Evolutionary conservation across 2,113 vertebrate species (phyloP).

Genomic region (Scolopax mira): DNA sequence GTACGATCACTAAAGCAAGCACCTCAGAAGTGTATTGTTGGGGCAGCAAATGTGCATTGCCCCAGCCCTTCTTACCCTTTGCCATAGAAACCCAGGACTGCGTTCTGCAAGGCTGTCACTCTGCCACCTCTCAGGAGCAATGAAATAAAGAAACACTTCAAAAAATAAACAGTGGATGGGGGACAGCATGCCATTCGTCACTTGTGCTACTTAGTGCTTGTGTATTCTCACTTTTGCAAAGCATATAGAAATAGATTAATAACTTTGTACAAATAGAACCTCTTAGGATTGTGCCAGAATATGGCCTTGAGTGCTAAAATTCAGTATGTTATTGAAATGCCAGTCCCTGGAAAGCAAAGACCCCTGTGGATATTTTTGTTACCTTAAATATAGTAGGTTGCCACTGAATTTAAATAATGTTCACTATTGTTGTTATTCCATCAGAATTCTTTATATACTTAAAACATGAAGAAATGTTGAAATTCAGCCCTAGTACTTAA

Average conservation of each 20-base stretch:
- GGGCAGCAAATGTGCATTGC: neutral
- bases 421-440: neutral
- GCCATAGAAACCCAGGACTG: neutral
- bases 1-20: neutral
- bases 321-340: neutral
- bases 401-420: slow-evolving; percentile 1
- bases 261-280: neutral
- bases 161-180: neutral
- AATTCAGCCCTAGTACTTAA: neutral
- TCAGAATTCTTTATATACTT: neutral
- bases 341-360: neutral
- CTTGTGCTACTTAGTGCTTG: neutral
- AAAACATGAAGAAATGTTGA: neutral
- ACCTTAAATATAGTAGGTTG: neutral
- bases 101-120: neutral
- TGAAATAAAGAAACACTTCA: neutral
- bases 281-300: neutral
- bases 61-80: neutral
- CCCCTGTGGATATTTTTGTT: neutral
- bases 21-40: accelerated
- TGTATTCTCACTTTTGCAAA: neutral
- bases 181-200: neutral
- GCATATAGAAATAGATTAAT: neutral
- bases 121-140: neutral
- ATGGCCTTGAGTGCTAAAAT: neutral